Base-by-base conservation (phyloP, 1,140 invertebrate genomes). In the Adelges cooleyi region DNA sequence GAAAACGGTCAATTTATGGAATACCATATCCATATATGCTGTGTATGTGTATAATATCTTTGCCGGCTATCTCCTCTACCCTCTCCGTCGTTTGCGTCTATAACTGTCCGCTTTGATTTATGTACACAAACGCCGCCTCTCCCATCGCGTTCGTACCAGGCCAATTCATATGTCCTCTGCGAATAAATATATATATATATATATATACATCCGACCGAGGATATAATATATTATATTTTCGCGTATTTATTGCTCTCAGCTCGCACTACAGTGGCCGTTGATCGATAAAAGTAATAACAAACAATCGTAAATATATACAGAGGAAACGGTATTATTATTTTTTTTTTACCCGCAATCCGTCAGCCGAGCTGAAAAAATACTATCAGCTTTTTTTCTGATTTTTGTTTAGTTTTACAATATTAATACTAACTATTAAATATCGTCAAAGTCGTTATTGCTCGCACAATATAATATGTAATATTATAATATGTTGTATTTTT, bases 1-100 rank as follows among this genome's bases (percentile, higher is more conserved):
- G 20, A 48, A 62, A 62, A 62, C 56, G 56, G 56, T 62, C 56
- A 46, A 62, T 62, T 62, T 62, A 46, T 62, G 56, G 40, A 62
- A 62, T 48, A 48, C 33, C 25, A 48, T 62, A 62, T 48, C 40
- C 42, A 62, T 62, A 62, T 62, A 42, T n/a, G n/a, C n/a, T n/a
- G n/a, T n/a, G n/a, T n/a, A n/a, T n/a, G n/a, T n/a, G n/a, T 59
- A 25, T 59, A 59, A 59, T 59, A 46, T 62, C 56, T 48, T 59
- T 40, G 27, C 20, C 54, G 38, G 20, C 36, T 38, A 54, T 40
- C n/a, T n/a, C n/a, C n/a, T 33, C 29, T 33, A 11, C 29, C 11
- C 29, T 5, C 29, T 11, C 29, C 5, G 5, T 33, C 5, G 29
- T 33, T 33, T 33, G 5, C 56, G 25, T 62, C 25, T 48, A 62